Percentiles rank a stretch among this genome's conserved stretches.
These are phyloP conservation scores for Lamprotornis superbus DNA, from an alignment of 2,113 vertebrate species.

Conservation along the genomic window DNA sequence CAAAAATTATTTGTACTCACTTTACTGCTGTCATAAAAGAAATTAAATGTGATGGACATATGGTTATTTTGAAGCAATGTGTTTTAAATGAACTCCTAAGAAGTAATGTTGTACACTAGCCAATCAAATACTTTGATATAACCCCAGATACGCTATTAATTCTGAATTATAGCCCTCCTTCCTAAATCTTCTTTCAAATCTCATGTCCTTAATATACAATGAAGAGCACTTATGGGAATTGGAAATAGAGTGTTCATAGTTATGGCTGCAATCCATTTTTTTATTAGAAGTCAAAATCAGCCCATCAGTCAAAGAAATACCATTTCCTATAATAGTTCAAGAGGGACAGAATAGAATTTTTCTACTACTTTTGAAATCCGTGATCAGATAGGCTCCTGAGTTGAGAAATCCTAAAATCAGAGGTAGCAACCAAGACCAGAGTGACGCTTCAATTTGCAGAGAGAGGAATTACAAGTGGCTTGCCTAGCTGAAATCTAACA, in stretches of 20 bases:
- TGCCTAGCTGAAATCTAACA: background rate
- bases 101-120: background rate
- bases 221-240: conserved; percentile 10
- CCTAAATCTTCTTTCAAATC: conserved; percentile 1
- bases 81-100: conserved; percentile 7
- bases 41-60: background rate
- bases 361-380: background rate
- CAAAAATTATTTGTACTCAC: background rate
- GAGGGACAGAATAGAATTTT: background rate
- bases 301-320: conserved; percentile 1
- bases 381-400: background rate
- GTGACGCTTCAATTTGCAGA: background rate
- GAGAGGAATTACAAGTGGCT: background rate
- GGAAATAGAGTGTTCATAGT: background rate
- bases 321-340: background rate
- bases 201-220: background rate
- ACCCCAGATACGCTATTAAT: conserved; percentile 24
- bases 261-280: conserved; percentile 6
- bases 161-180: conserved; percentile 4
- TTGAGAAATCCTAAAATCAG: background rate
- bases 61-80: background rate
- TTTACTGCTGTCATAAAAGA: background rate
- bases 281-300: conserved; percentile 9
- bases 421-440: background rate
- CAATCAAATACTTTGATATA: background rate